Base-by-base conservation (phyloP, 2,797 vertebrate species). In the Falco columbarius region DNA sequence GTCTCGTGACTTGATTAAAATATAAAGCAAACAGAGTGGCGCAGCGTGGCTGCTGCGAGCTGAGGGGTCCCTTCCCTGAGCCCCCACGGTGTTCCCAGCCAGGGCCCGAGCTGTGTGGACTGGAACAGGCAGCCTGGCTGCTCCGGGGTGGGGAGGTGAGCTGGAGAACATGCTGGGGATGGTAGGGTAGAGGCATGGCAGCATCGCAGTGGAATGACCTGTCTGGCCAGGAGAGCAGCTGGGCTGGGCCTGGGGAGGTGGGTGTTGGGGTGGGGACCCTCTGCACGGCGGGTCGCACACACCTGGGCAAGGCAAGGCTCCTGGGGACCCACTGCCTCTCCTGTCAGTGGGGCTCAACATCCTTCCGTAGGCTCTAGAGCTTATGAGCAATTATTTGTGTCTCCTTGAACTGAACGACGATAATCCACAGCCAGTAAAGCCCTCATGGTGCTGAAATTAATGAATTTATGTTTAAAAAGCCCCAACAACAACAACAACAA, bases 1-100 rank as follows among this genome's bases (percentile, higher is more conserved):
- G 20, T 93, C 94, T 95, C 9, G 7, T 91, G 95, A 91, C 91
- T 93, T 44, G 87, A 75, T 92, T 93, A 63, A 84, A 93, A 89
- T 76, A 75, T 66, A 47, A 89, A 90, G 76, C 58, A 36, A 65
- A 68, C 44, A 13, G 46, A 74, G 29, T 38, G 46, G 16, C 1
- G 6, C 63, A 21, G 40, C 2, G 26, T 40, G 87, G 81, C 81
- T 85, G 74, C 86, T 75, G 68, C 3, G 76, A 74, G 82, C 59
- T 0, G 5, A 23, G 63, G 47, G 27, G 56, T 86, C 36, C 72
- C 52, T 88, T 44, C 27, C 38, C 61, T 0, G n/a, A 66, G n/a
- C 24, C 23, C 71, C 36, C 8, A 2, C 1, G 5, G 82, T 16
- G 8, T n/a, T 88, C 71, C 52, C 66, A 67, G 70, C 20, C 34